Evolutionary conservation across 35 echinoderm and acorn worm species (phyloP).

Genomic region (Apostichopus parvimensis): DNA sequence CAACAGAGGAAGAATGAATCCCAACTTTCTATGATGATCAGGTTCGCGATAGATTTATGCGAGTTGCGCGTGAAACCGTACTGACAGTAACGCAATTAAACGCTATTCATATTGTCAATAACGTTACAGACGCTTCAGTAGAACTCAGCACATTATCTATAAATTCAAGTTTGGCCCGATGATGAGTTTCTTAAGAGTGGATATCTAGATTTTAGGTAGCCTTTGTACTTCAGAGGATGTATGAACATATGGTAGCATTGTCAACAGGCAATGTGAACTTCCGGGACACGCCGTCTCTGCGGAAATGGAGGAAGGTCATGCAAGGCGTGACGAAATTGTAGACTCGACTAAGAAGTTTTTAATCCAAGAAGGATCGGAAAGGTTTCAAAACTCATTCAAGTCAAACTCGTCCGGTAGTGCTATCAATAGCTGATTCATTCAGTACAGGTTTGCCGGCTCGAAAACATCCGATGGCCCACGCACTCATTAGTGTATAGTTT

Average conservation of each 20-base stretch:
- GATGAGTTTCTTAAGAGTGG: no score
- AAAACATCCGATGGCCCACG: slow-evolving; percentile 39
- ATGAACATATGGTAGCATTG: neutral
- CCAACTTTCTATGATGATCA: no score
- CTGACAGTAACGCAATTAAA: no score
- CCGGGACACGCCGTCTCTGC: neutral
- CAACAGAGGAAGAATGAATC: no score
- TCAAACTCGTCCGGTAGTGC: neutral
- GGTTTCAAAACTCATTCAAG: neutral
- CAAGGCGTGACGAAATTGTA: neutral
- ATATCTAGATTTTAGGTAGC: no score
- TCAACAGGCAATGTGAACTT: neutral
- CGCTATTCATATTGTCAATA: no score
- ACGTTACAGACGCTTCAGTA: no score
- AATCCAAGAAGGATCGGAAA: neutral
- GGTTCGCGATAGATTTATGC: no score
- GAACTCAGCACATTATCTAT: no score
- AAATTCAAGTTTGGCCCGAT: no score
- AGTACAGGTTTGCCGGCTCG: neutral
- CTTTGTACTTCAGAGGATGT: no score
- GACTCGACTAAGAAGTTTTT: neutral
- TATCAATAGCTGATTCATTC: neutral
- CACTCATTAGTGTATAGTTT: neutral
- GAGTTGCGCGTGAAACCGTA: no score
- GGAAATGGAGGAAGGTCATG: neutral